Percentiles rank a stretch among this genome's conserved stretches.
Conservation (phyloP, 2,113 vertebrate genomes). For the Orcinus orca region DNA sequence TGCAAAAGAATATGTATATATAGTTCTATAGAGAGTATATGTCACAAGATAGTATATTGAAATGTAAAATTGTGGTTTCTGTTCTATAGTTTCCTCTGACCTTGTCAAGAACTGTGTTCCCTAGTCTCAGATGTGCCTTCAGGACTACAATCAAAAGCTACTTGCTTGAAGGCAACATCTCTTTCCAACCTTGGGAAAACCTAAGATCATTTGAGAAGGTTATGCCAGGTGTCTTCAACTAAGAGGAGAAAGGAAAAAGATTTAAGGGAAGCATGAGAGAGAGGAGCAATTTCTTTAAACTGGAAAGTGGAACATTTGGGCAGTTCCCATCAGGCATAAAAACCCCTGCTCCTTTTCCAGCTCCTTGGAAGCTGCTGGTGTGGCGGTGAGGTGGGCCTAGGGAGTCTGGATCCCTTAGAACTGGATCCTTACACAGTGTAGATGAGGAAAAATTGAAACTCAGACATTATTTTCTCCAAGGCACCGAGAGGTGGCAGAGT, state of each 20-base stretch:
- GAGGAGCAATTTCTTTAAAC: background rate
- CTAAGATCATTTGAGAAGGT: background rate
- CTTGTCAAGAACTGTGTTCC: background rate
- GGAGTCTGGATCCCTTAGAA: background rate
- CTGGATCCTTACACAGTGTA: background rate
- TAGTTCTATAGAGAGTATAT: background rate
- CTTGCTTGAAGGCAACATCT: background rate
- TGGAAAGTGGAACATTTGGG: background rate
- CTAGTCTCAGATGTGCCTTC: background rate
- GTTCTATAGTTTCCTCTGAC: background rate
- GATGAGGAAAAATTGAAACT: background rate
- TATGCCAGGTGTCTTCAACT: background rate
- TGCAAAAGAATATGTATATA: background rate
- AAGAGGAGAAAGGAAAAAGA: background rate
- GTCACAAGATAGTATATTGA: background rate
- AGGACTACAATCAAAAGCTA: background rate
- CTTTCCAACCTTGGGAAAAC: background rate
- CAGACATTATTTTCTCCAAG: background rate
- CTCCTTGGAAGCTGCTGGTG: background rate
- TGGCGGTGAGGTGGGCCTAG: background rate
- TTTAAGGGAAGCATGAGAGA: background rate
- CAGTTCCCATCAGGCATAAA: background rate
- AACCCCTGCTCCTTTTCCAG: rapidly evolving
- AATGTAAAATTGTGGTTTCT: background rate
- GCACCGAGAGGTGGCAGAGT: background rate